These are phyloP conservation scores for Macroglossus sobrinus DNA, from an alignment of 2,113 vertebrate genomes.

Conservation along the genomic window DNA sequence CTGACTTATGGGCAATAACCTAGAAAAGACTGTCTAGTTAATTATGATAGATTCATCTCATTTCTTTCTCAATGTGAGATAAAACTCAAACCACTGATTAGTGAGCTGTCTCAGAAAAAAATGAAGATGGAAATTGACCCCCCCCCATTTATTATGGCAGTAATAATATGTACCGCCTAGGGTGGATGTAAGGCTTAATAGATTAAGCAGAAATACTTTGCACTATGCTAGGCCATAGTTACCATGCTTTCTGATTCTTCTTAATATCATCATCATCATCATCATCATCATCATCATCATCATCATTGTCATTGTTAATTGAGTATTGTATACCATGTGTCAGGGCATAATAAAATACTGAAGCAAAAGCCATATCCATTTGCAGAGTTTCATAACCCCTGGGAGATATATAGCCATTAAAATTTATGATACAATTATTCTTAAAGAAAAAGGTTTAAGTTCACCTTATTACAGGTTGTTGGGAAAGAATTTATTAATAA, in stretches of 20 bases:
- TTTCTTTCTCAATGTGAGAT: conserved; percentile 34
- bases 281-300: neutral
- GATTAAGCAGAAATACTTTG: neutral
- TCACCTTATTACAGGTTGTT: neutral
- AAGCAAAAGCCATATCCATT: neutral
- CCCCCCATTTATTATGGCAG: neutral
- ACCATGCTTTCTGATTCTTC: neutral
- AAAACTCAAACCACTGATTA: conserved; percentile 19
- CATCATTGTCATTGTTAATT: neutral
- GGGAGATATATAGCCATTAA: neutral
- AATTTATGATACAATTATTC: neutral
- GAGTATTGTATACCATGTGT: neutral
- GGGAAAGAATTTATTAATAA: neutral
- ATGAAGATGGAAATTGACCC: neutral
- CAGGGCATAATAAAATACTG: neutral
- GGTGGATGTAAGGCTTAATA: neutral
- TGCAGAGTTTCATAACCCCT: neutral
- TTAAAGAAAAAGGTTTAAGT: neutral
- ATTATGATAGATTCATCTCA: conserved; percentile 56
- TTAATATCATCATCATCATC: neutral
- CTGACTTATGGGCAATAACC: neutral
- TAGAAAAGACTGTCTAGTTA: conserved; percentile 42
- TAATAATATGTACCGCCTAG: neutral
- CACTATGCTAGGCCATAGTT: neutral
- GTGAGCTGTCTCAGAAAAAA: neutral